Conservation (phyloP, 2,888 invertebrate species). For the Cynaeus angustus region DNA sequence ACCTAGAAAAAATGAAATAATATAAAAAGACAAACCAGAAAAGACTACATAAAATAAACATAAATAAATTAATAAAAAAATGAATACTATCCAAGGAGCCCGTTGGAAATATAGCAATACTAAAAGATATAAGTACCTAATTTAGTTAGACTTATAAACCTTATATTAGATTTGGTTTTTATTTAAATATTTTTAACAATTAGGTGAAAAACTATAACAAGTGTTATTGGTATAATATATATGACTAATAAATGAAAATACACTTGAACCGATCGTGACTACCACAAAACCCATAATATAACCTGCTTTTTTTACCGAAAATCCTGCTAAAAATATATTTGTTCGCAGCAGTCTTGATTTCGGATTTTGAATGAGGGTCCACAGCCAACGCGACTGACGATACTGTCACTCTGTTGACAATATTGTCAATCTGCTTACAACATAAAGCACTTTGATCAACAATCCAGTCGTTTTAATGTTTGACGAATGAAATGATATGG, state of each 20-base stretch:
- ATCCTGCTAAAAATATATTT: conserved; percentile 46
- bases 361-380: conserved; percentile 46
- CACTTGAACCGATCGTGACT: conserved; percentile 37
- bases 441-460: conserved; percentile 37
- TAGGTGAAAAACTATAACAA: conserved; percentile 51
- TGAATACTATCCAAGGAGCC: conserved; percentile 21
- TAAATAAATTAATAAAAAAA: conserved; percentile 47
- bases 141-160: conserved; percentile 43
- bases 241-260: conserved; percentile 44
- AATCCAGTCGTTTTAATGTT: conserved; percentile 33
- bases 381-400: conserved; percentile 52
- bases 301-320: conserved; percentile 30
- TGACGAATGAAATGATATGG: conserved; percentile 32
- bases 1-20: conserved; percentile 43
- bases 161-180: conserved; percentile 49
- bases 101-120: conserved; percentile 37
- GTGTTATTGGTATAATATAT: conserved; percentile 44
- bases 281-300: conserved; percentile 24
- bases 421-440: conserved; percentile 19
- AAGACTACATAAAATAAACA: conserved; percentile 38
- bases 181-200: conserved; percentile 43
- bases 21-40: conserved; percentile 28
- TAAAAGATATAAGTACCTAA: conserved; percentile 45
- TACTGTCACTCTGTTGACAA: conserved; percentile 7
- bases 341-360: conserved; percentile 46